Conservation (phyloP, 2,113 vertebrate species). For the Centropristis striata region DNA sequence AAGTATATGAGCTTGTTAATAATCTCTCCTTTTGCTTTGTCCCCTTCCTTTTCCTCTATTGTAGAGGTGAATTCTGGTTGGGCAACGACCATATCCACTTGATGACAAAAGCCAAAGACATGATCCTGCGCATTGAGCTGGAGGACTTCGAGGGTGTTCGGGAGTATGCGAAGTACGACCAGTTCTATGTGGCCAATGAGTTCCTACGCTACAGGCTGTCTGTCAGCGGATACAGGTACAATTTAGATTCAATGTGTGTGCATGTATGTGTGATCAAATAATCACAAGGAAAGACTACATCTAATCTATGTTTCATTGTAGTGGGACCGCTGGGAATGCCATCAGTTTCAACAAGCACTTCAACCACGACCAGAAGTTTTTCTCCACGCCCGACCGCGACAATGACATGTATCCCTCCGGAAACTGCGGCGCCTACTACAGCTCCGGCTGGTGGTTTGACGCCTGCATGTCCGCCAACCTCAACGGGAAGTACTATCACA, state of each 20-base stretch:
- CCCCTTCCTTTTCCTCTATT: slow-evolving; percentile 5
- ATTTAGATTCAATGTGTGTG: neutral
- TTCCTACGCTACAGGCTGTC: slow-evolving; percentile 92
- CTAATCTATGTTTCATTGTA: slow-evolving; percentile 59
- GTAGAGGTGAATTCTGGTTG: slow-evolving; percentile 92
- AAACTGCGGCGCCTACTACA: slow-evolving; percentile 94
- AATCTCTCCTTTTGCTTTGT: slow-evolving; percentile 4
- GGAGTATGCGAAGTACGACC: slow-evolving; percentile 92
- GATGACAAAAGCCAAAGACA: slow-evolving; percentile 92
- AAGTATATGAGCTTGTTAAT: slow-evolving; percentile 16
- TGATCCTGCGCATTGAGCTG: slow-evolving; percentile 93
- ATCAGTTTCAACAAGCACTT: slow-evolving; percentile 91
- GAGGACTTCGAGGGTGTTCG: slow-evolving; percentile 92
- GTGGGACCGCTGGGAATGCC: slow-evolving; percentile 94
- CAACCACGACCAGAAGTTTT: slow-evolving; percentile 96
- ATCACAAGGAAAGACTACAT: neutral
- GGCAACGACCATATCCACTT: slow-evolving; percentile 96
- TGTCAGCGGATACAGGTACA: slow-evolving; percentile 87
- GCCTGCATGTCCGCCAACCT: slow-evolving; percentile 97
- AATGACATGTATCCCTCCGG: slow-evolving; percentile 93
- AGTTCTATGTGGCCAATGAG: slow-evolving; percentile 95
- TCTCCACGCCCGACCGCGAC: slow-evolving; percentile 94
- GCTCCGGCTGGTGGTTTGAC: slow-evolving; percentile 99
- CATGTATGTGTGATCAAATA: neutral
- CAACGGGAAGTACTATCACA: slow-evolving; percentile 96